phyloP scores from a whole-genome alignment of 2,888 invertebrate genomes.

The Drosophila lutescens region DNA sequence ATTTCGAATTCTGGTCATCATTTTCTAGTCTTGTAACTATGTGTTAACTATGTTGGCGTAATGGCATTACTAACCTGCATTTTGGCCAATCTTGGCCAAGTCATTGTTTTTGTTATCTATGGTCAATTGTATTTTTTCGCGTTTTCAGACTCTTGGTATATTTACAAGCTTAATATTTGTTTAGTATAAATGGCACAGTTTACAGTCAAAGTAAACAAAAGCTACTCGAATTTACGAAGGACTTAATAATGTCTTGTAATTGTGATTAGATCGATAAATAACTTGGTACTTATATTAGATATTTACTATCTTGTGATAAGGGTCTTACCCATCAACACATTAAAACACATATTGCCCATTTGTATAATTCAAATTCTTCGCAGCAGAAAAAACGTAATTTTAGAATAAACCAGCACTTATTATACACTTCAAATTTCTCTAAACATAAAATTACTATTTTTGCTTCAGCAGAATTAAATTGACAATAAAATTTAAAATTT shows the following conservation, averaged over 20 bases:
- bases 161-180: background rate
- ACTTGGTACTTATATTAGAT: background rate
- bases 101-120: too few species aligned
- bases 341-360: background rate
- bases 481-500: too few species aligned
- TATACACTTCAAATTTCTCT: background rate
- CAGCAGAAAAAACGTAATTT: background rate
- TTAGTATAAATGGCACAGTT: background rate
- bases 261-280: background rate
- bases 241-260: background rate
- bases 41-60: too few species aligned
- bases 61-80: too few species aligned
- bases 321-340: background rate
- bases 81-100: too few species aligned
- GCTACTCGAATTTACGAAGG: background rate
- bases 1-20: too few species aligned
- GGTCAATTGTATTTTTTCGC: too few species aligned
- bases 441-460: background rate
- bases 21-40: too few species aligned
- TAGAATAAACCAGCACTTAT: background rate
- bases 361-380: background rate
- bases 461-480: too few species aligned
- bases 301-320: background rate
- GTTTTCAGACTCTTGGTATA: too few species aligned
- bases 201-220: too few species aligned